Percentiles rank a stretch among this genome's conserved stretches.
Evolutionary conservation across 2,888 invertebrate genomes (phyloP).

Genomic region (Tenthredo mesomela): DNA sequence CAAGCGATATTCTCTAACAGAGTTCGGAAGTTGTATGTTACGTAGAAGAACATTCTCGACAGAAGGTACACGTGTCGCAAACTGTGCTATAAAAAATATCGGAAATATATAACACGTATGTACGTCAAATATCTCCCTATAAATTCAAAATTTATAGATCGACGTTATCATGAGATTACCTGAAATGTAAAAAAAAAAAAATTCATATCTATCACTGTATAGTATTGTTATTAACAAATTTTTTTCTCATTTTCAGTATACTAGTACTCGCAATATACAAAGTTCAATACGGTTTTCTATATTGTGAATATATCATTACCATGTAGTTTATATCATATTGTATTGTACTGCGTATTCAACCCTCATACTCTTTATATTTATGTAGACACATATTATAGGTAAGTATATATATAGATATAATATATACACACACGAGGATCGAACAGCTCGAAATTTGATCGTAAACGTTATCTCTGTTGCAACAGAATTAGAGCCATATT

Average conservation of each 20-base stretch:
- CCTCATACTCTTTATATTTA: background rate
- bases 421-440: background rate
- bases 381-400: background rate
- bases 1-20: background rate
- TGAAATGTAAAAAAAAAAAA: too few species aligned
- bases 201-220: too few species aligned
- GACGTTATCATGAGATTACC: too few species aligned
- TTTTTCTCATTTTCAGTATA: background rate
- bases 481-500: background rate
- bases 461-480: constrained; percentile 17
- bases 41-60: background rate
- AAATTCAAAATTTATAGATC: too few species aligned
- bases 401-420: background rate
- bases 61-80: background rate
- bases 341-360: background rate
- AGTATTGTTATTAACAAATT: background rate
- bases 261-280: background rate
- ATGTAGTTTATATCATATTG: background rate
- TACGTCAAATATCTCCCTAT: too few species aligned
- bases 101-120: too few species aligned
- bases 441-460: constrained; percentile 9
- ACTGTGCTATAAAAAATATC: too few species aligned
- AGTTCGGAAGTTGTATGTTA: background rate
- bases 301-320: background rate
- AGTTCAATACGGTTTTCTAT: background rate